A percentile compares a stretch with the other conserved stretches of the same genome.
These are phyloP conservation scores for Colius striatus DNA, from an alignment of 2,113 vertebrate species.

Conservation along the genomic window DNA sequence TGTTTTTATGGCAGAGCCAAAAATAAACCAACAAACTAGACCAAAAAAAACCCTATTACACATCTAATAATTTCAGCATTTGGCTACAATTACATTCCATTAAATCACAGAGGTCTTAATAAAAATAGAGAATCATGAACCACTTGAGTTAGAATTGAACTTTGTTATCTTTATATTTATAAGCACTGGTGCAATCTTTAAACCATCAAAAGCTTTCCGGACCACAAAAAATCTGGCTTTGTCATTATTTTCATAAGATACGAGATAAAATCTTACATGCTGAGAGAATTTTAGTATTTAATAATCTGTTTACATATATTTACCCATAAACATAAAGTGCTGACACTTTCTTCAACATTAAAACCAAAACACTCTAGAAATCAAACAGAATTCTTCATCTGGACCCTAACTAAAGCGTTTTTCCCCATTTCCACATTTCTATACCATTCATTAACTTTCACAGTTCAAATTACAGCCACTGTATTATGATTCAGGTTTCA, in stretches of 20 bases:
- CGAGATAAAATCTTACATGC: slow-evolving; percentile 6
- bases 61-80: background rate
- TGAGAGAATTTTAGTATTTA: slow-evolving; percentile 9
- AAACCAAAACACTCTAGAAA: background rate
- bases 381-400: slow-evolving; percentile 1
- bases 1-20: slow-evolving; percentile 18
- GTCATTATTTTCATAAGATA: slow-evolving; percentile 34
- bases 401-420: background rate
- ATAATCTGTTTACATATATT: background rate
- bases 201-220: slow-evolving; percentile 27
- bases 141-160: slow-evolving; percentile 13
- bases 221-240: slow-evolving; percentile 36
- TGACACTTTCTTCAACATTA: background rate
- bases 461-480: slow-evolving; percentile 30
- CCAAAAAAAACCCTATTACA: background rate
- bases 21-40: background rate
- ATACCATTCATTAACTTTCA: slow-evolving; percentile 54
- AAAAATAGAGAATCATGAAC: slow-evolving; percentile 17
- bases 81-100: background rate
- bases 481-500: background rate
- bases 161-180: background rate
- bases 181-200: slow-evolving; percentile 2
- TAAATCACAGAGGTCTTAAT: background rate
- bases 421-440: slow-evolving; percentile 14
- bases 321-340: background rate